A percentile compares a stretch with the other conserved stretches of the same genome.
Evolutionary conservation across 2,113 vertebrate genomes (phyloP).

Genomic region (Baryphthengus martii): DNA sequence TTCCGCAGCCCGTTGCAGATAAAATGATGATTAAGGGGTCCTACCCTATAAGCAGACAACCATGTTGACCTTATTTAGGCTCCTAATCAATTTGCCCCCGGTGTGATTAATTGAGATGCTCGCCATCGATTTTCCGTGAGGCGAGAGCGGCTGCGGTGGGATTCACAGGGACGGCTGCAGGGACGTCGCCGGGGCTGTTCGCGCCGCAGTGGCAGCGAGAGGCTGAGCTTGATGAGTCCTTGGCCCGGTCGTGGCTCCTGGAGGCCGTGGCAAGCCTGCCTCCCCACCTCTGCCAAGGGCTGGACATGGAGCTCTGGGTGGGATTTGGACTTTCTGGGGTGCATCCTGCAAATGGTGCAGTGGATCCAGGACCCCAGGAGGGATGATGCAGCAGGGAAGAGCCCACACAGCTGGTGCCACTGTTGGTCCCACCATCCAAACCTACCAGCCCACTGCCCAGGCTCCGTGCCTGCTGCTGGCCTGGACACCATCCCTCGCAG

Average conservation of each 20-base stretch:
- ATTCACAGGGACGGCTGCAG: not conserved
- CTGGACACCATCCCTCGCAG: rapidly evolving
- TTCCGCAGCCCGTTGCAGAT: slow-evolving; percentile 62
- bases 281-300: not conserved
- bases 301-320: rapidly evolving
- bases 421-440: too few relatives aligned
- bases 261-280: not conserved
- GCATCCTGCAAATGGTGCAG: rapidly evolving
- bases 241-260: rapidly evolving
- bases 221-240: not conserved
- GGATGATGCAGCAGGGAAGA: not conserved
- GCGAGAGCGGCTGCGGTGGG: not conserved
- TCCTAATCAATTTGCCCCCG: slow-evolving; percentile 77
- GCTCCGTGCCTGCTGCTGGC: not conserved
- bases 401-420: rapidly evolving
- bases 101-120: slow-evolving; percentile 83
- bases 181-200: not conserved
- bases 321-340: not conserved
- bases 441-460: not conserved
- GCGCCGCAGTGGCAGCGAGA: rapidly evolving
- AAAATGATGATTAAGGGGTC: slow-evolving; percentile 84
- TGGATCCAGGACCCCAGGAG: rapidly evolving
- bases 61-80: slow-evolving; percentile 84
- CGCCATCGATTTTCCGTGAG: slow-evolving; percentile 73
- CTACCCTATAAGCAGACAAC: slow-evolving; percentile 81